Base-by-base conservation (phyloP, 2,888 invertebrate genomes). In the Odontothrips loti region DNA sequence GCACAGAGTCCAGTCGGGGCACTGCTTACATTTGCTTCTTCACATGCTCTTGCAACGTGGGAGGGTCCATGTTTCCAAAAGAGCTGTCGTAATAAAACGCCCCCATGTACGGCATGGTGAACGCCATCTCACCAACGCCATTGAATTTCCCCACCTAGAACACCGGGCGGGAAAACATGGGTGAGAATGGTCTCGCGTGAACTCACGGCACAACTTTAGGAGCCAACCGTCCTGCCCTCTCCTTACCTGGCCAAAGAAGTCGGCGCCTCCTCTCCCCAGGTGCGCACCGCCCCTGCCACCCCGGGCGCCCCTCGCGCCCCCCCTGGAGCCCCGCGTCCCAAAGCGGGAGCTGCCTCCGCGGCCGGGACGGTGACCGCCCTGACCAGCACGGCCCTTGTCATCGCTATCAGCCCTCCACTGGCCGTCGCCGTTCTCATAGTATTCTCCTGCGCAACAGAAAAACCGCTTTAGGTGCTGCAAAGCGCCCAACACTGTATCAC, bases 21-120 rank as follows among this genome's bases (percentile, higher is more conserved):
- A 79, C 78, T 10, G 92, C 94, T 93, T 88, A 96, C 96, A 97
- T 95, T 89, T 97, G 97, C 86, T 96, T 96, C 87, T 92, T 93
- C 84, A 97, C 93, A 84, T 93, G 92, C 83, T 96, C 96, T 88
- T 94, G 95, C 17, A 96, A 88, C 82, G 93, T 93, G 8, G 89
- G 87, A 81, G 90, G 90, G 84, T 93, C 92, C 15, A 91, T 84
- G 17, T 90, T 90, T 47, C 90, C 86, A 29, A 90, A 91, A 85
- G 89, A 90, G 11, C 89, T 87, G 34, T 90, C 90, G 81, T 91
- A 93, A 85, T 90, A 90, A 87, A 90, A 92, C 12, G 90, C 90
- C 79, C 90, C 91, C 89, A 90, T 89, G 84, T 89, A 91, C 81
- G 90, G 90, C 86, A 90, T 88, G 86, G 89, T 86, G 83, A 86